Evolutionary conservation across 2,888 invertebrate species (phyloP), one percentile per base, ranked within the genome.

Genomic region (Chouioia cunea): DNA sequence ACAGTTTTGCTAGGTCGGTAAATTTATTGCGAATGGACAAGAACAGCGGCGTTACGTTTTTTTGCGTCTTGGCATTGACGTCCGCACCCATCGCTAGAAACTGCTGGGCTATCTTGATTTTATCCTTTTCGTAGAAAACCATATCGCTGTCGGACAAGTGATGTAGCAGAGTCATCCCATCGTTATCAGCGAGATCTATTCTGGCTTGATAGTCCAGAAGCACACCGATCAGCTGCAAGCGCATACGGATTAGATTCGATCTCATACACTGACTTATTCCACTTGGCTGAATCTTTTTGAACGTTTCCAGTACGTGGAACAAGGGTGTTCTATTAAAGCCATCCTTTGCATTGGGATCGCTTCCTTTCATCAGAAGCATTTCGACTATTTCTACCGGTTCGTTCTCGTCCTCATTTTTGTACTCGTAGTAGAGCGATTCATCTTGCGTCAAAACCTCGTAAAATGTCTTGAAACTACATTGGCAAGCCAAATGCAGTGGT

Each of bases 401-500:
- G 27, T 16, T 62, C 10, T 43, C n/a, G 10, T 62, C 15, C 2
- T 36, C 10, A 18, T 46, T n/a, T 10, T 59, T 36, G 1, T n/a
- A 4, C n/a, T 47, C 44, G 10, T 22, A 57, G 43, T 43, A 18
- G 18, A 10, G 18, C 3, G 43, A 22, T n/a, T 12, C 15, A 6
- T 3, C 3, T 0, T 18, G 43, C 8, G 14, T 6, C 16, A 16
- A 12, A 6, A 47, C n/a, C 23, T 46, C 6, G 23, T 14, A 27
- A 27, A 50, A 27, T 50, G 44, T 18, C 23, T 56, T 27, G n/a
- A n/a, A 43, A 23, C 14, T 27, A 10, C 15, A 18, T 36, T 57
- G 56, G 22, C 46, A 65, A 15, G 50, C 66, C 14, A 50, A 36
- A 22, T 66, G 57, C 8, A 66, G 23, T 14, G 59, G 58, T 36